Base-by-base conservation (phyloP, 2,797 vertebrate species). In the Pangasius sanitwongsei region DNA sequence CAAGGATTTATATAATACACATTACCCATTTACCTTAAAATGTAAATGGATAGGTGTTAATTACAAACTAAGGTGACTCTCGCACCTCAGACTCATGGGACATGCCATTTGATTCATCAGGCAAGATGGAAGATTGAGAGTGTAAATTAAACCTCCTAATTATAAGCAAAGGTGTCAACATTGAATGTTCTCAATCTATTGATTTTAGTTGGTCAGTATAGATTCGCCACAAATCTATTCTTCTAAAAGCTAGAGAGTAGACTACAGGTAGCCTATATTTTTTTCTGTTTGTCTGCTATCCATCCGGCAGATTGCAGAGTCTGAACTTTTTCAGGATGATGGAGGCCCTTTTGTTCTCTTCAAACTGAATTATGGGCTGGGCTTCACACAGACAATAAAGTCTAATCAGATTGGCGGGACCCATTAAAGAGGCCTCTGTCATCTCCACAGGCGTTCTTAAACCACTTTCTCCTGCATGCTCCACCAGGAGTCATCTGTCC, bases 351-450 rank as follows among this genome's bases (percentile, higher is more conserved):
- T 94, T 95, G 93, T 94, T 95, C 93, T 95, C 94, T 90, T 95
- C 94, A 96, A 96, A 96, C 95, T 95, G 94, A 95, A 96, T 96
- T 96, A 96, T 93, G 91, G 92, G 91, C 93, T 90, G 92, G 94
- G 94, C 93, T 93, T 94, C 92, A 94, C 94, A 94, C 95, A 94
- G 93, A 95, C 96, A 96, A 96, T 96, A 96, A 96, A 94, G 93
- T 94, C 92, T 96, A 96, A 96, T 96, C 94, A 84, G 90, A 93
- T 94, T 94, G 91, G 88, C 84, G 89, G 89, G 89, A 85, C 87
- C 94, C 93, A 95, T 96, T 95, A 94, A 95, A 95, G 95, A 94
- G 92, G 93, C 89, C 93, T 91, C 91, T 94, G 94, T 95, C 93
- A 94, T 95, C 89, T 91, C 94, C 93, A 93, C 92, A 90, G 95